Evolutionary conservation across 2,888 invertebrate species (phyloP), one percentile per base, ranked within the genome.

Genomic region (Rhynchonema sp.): DNA sequence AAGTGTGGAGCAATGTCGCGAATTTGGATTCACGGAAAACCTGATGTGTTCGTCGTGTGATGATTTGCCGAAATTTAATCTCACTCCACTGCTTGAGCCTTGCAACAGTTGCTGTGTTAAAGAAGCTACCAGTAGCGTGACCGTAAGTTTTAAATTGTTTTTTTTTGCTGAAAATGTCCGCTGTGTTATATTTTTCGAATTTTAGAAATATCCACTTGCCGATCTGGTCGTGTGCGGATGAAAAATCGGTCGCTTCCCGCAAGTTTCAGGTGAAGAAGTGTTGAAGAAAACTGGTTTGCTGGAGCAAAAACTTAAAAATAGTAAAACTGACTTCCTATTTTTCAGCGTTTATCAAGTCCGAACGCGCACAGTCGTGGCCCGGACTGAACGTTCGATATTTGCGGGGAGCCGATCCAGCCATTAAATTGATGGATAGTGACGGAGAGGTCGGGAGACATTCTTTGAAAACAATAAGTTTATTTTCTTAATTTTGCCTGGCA

Each of bases 231-330:
- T 96, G 13, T 96, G 94, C 73, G 89, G 90, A 56, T 96, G 94
- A 76, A 94, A 94, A 79, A 90, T 94, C 79, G 89, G 90, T 62
- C 85, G 88, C 2, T 94, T 88, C 80, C 94, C 94, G 53, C 94
- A 94, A 79, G 90, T 92, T 68, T 88, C 91, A 79, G 82, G 82
- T 81, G 71, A 63, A n/a, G n/a, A n/a, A 46, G 9, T 55, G 55
- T 58, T 25, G 30, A 3, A 17, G 13, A 46, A 22, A 25, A 17
- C 20, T 59, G 22, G 26, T 3, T 29, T 9, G 20, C 23, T 62
- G 13, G 60, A 26, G 38, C 23, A 2, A 23, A n/a, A 56, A 30
- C 29, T 6, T 49, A 49, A 23, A 46, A n/a, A n/a, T n/a, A n/a
- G n/a, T n/a, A n/a, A n/a, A n/a, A n/a, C n/a, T n/a, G n/a, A n/a